Evolutionary conservation across 2,888 invertebrate species (phyloP), one percentile per base, ranked within the genome.

Genomic region (Xanthorhoe spadicearia): DNA sequence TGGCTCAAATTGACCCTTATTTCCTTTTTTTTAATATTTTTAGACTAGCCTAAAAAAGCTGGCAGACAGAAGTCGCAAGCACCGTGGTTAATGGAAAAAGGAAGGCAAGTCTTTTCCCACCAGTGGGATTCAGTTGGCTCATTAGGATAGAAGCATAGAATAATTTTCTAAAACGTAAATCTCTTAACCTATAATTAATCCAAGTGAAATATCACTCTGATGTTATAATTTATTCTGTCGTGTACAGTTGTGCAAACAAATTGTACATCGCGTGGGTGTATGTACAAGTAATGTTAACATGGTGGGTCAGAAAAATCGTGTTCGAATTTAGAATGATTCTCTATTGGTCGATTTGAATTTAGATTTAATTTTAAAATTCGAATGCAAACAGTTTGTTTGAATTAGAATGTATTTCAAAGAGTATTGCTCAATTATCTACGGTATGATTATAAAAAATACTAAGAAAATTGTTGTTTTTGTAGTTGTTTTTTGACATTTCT

Each of bases 211-310:
- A 23, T 61, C 19, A 38, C 23, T 49, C n/a, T 8, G 3, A 23
- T 5, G 9, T 5, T 35, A 28, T 32, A 9, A n/a, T 9, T 18
- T 57, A 56, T 18, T 54, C 64, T 64, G 32, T 58, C 32, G 17
- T n/a, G 75, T 75, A 74, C 77, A 77, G 77, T 77, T 75, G 77
- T 69, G 60, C 72, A 74, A 74, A 77, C 73, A 74, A 62, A 64
- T 70, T 63, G 65, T 66, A 66, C 61, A 61, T 48, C n/a, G 56
- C 60, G 73, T 72, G 73, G 71, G 73, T 67, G 73, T 67, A 32
- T 53, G 53, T 53, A 13, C 15, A 32, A 15, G 58, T 53, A 49
- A 48, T 52, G 68, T 69, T 64, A 60, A 67, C 53, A 50, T 58
- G 58, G 70, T 71, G 71, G 69, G 64, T 43, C 43, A 69, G 49